Conservation (phyloP, 2,113 vertebrate species). For the Leucopternis melanops region DNA sequence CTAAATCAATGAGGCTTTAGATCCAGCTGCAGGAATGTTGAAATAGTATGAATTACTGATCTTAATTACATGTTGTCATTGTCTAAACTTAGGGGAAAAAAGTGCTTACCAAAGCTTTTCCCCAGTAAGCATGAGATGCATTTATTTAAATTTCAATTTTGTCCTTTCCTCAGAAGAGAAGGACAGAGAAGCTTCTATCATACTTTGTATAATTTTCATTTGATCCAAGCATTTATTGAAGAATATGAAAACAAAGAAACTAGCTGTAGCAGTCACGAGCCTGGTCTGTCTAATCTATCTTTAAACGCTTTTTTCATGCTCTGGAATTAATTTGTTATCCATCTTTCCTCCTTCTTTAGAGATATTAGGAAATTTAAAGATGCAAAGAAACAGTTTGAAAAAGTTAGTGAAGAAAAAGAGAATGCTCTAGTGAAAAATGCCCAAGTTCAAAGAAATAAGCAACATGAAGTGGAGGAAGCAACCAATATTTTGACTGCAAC, state of each 20-base stretch:
- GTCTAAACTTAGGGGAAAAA: neutral
- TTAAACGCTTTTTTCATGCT: neutral
- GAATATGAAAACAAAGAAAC: neutral
- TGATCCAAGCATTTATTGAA: neutral
- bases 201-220: neutral
- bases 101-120: neutral
- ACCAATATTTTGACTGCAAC: conserved; percentile 92
- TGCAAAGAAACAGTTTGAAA: conserved; percentile 98
- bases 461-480: conserved; percentile 95
- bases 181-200: neutral
- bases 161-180: neutral
- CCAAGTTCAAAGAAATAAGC: conserved; percentile 92
- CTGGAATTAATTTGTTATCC: neutral
- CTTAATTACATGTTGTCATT: neutral
- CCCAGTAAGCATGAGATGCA: neutral
- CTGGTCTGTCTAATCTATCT: neutral
- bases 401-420: conserved; percentile 97
- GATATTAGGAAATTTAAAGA: conserved; percentile 98
- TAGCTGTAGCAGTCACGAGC: fast-evolving
- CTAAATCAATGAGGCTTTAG: neutral
- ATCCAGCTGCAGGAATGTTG: neutral
- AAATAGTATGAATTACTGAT: neutral
- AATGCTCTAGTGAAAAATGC: conserved; percentile 92
- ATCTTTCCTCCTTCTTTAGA: conserved; percentile 60
- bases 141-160: neutral